Base-by-base conservation (phyloP, 2,888 invertebrate species). In the Acanthosepion lycidas region DNA sequence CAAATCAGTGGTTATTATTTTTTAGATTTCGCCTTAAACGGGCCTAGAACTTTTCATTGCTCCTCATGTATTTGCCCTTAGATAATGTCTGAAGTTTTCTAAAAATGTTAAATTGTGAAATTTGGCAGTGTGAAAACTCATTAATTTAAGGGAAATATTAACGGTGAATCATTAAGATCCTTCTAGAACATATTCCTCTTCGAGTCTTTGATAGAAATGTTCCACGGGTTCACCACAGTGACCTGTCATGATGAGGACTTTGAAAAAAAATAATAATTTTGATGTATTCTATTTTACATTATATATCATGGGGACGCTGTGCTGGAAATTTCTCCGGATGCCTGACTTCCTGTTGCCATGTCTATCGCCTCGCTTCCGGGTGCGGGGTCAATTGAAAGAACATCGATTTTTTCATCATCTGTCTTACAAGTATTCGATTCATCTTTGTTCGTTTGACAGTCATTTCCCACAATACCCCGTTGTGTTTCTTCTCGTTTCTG, bases 401-500 rank as follows among this genome's bases (percentile, higher is more conserved):
- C 94, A 64, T 94, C 94, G 33, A 94, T 64, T 55, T 55, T 64
- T 48, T 64, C 94, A 33, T 94, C 94, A 5, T 94, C 94, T 20
- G 59, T 64, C 42, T 94, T 94, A 48, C 94, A 94, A 42, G 42
- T 20, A 42, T 64, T 64, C 53, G 59, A 64, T 48, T 55, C 64
- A 28, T 94, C 94, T 55, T 64, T 64, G n/a, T 55, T 48, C 28
- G 94, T 48, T 59, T 48, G 55, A n/a, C 42, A 42, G 33, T 94
- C 94, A 48, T 48, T 55, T 48, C 48, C 59, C 6, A 55, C 55
- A 12, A 55, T 94, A 23, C 64, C 64, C 42, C 59, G 51, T 55
- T 94, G 94, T 26, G 94, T 97, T 95, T 98, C 97, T 95, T 98
- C 99, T 5, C 99, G 98, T 97, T 99, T 99, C 97, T 99, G 99